phyloP scores from a whole-genome alignment of 2,888 invertebrate species.

The Cylindroiulus punctatus region DNA sequence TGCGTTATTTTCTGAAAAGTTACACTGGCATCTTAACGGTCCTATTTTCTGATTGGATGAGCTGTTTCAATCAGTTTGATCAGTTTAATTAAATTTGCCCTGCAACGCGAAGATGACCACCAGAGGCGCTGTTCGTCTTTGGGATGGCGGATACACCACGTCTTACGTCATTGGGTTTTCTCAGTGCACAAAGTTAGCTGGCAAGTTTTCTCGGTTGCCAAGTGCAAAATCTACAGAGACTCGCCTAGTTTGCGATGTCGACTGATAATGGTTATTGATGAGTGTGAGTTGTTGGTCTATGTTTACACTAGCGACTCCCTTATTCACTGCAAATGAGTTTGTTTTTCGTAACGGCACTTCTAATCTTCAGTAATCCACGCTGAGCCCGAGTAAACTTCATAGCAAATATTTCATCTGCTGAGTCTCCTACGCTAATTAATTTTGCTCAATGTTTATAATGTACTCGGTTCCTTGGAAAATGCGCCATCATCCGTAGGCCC shows the following conservation, averaged over 20 bases:
- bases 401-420: constrained; percentile 53
- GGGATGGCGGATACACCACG: background rate
- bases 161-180: background rate
- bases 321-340: constrained; percentile 53
- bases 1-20: no score
- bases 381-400: constrained; percentile 52
- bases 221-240: constrained; percentile 11
- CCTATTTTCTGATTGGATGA: no score
- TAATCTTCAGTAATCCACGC: constrained; percentile 51
- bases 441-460: constrained; percentile 50
- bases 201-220: background rate
- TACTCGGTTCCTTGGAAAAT: constrained; percentile 5
- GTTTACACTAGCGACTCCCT: constrained; percentile 50
- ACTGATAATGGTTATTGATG: constrained; percentile 54
- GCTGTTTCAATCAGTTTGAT: no score
- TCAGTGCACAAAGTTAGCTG: background rate
- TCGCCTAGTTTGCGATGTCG: constrained; percentile 36
- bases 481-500: background rate
- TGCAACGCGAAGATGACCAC: no score
- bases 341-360: constrained; percentile 46
- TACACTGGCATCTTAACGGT: no score
- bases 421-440: constrained; percentile 52
- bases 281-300: constrained; percentile 44
- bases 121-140: background rate
- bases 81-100: no score